phyloP scores from a whole-genome alignment of 2,888 invertebrate species.

The Tipula helvola region DNA sequence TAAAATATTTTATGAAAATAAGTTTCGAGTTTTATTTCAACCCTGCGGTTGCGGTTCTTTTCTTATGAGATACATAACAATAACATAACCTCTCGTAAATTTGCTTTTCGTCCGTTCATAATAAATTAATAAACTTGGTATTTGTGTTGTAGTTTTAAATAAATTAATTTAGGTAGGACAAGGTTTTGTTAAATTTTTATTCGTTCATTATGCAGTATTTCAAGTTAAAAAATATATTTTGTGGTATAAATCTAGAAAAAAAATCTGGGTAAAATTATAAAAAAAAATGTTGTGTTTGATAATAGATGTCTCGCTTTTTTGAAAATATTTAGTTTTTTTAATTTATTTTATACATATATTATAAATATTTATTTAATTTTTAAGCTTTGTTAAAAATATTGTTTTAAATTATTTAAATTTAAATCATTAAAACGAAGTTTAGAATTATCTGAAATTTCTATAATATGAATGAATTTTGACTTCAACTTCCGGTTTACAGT shows the following conservation, averaged over 20 bases:
- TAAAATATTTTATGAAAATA: no score
- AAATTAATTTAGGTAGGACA: neutral
- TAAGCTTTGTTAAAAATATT: neutral
- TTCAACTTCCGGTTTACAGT: neutral
- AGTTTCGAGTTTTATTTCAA: no score
- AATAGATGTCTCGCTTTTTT: neutral
- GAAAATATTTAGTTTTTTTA: neutral
- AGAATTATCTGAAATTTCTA: no score
- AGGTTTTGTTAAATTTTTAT: no score
- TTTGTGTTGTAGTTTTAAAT: neutral
- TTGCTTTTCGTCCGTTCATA: no score
- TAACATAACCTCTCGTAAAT: neutral
- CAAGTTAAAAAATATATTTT: no score
- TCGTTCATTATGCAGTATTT: no score
- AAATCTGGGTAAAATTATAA: no score
- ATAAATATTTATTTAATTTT: neutral
- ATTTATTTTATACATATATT: neutral
- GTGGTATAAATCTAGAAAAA: no score
- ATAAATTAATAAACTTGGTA: no score
- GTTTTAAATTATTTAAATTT: neutral
- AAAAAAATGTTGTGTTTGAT: neutral
- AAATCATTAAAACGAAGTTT: neutral
- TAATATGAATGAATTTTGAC: neutral
- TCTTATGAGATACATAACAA: no score
- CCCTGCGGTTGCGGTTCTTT: no score